Conservation (phyloP, 2,797 vertebrate genomes). For the Alectoris magna region DNA sequence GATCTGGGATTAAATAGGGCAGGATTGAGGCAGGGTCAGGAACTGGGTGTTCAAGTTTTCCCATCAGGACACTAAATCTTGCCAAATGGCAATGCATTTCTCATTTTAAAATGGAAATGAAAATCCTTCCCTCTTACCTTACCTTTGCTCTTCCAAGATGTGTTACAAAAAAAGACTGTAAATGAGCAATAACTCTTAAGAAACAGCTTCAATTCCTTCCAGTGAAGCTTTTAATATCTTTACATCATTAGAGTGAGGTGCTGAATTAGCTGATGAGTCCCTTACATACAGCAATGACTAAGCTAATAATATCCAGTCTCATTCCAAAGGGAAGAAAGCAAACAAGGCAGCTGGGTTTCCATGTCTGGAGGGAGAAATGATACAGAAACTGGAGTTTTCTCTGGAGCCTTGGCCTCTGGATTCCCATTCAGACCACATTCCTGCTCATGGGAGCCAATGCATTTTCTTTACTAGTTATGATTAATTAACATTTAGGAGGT, state of each 20-base stretch:
- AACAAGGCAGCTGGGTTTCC: not conserved
- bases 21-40: not conserved
- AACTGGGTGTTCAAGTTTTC: conserved; percentile 4
- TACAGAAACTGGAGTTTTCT: not conserved
- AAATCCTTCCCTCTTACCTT: not conserved
- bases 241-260: not conserved
- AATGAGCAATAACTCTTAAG: conserved; percentile 27
- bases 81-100: conserved; percentile 34
- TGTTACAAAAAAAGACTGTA: not conserved
- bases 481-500: not conserved
- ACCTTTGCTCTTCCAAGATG: conserved; percentile 8
- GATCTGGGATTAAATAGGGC: conserved; percentile 35
- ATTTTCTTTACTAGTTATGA: not conserved
- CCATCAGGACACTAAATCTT: conserved; percentile 10
- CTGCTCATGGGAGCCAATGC: not conserved
- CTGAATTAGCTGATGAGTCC: conserved; percentile 43
- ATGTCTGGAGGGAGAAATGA: not conserved
- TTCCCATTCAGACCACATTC: not conserved
- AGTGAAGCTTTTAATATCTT: conserved; percentile 50
- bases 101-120: not conserved
- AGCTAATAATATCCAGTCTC: not conserved
- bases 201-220: conserved; percentile 26
- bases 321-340: conserved; percentile 1
- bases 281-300: conserved; percentile 5
- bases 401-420: not conserved